Conservation (phyloP, 2,888 invertebrate species). For the Yponomeuta sedellus region DNA sequence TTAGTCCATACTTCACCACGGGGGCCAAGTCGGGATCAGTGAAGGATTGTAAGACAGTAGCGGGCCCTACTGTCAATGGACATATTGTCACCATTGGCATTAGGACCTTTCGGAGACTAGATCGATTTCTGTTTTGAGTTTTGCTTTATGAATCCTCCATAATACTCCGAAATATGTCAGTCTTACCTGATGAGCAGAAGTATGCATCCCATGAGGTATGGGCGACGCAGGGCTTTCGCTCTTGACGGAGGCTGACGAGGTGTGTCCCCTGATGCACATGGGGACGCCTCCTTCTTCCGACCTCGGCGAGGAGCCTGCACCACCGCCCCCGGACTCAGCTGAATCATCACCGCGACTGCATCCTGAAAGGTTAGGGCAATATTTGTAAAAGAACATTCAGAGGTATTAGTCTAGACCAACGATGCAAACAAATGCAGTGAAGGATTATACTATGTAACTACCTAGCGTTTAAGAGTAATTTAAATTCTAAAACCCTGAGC, state of each 20-base stretch:
- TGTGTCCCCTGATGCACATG: constrained; percentile 84
- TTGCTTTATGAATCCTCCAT: too few species aligned
- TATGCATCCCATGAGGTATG: constrained; percentile 57
- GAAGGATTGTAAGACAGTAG: too few species aligned
- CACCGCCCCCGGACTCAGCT: constrained; percentile 70
- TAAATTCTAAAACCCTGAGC: too few species aligned
- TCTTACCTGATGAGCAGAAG: constrained; percentile 64
- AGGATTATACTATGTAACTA: too few species aligned
- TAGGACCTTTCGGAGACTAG: too few species aligned
- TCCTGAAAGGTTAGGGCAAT: constrained; percentile 42
- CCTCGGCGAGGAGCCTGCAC: constrained; percentile 73
- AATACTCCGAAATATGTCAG: not conserved
- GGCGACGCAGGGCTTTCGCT: constrained; percentile 84
- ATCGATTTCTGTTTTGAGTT: too few species aligned
- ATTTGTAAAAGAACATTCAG: not conserved
- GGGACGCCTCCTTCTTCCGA: constrained; percentile 70
- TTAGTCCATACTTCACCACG: too few species aligned
- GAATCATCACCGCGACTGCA: constrained; percentile 78
- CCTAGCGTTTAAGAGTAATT: too few species aligned
- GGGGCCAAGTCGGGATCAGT: too few species aligned
- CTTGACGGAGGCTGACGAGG: constrained; percentile 93
- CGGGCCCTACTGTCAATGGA: too few species aligned
- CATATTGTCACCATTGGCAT: too few species aligned
- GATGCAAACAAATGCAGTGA: too few species aligned
- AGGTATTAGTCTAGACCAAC: not conserved